Base-by-base conservation (phyloP, 2,888 invertebrate species). In the Torymus texanus region DNA sequence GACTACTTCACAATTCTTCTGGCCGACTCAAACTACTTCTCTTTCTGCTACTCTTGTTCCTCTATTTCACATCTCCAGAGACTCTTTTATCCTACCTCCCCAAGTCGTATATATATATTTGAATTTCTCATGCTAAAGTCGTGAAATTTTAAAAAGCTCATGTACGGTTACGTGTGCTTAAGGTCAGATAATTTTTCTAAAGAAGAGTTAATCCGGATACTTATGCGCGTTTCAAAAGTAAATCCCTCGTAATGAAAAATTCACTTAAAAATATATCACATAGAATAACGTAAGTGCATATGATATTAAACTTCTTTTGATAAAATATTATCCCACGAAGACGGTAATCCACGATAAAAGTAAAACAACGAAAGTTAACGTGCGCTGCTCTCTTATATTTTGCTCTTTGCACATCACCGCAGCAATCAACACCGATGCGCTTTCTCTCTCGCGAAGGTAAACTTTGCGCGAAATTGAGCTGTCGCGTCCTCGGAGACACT, bases 391-490 rank as follows among this genome's bases (percentile, higher is more conserved):
- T 41, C 8, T 41, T 41, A 41, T 21, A 2, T 41, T 41, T 41
- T 41, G 10, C 41, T 41, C 41, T 29, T 29, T 29, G 29, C 8
- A 29, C 29, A 29, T 29, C 8, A 8, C 29, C 0, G 0, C 8
- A 29, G 29, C 29, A 29, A 29, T 29, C 29, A 29, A 59, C 13
- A 59, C 16, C 2, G 2, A 14, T 41, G n/a, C 63, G 50, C n/a
- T 12, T 24, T 11, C 63, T 29, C 55, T 65, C 29, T 14, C 13
- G n/a, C 10, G 21, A 61, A 55, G 66, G 55, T 14, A 63, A 68
- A 59, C 29, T 16, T 21, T 14, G 55, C 24, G 58, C 65, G 70
- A 78, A 80, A 80, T 80, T 78, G 77, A 80, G 56, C 77, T 75
- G 77, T 77, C 74, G 56, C 8, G 50, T 63, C 16, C 16, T 41